Evolutionary conservation across 2,888 invertebrate genomes (phyloP).

Genomic region (Limnephilus auricula): DNA sequence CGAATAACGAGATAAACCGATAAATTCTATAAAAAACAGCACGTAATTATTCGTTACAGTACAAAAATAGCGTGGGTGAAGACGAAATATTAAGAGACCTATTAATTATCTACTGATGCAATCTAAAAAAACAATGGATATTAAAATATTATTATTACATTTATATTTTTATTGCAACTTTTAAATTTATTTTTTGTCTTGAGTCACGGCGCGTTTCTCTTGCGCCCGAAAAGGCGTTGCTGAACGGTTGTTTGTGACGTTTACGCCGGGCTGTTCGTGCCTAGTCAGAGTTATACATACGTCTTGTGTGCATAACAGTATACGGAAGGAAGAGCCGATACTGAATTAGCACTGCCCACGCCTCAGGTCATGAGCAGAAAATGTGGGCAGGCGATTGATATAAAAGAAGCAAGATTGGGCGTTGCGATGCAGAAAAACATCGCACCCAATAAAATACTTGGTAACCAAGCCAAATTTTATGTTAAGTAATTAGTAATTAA

Average conservation of each 20-base stretch:
- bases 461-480: background rate
- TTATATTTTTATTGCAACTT: background rate
- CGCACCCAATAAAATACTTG: background rate
- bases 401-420: background rate
- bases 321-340: slow-evolving; percentile 44
- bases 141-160: background rate
- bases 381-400: slow-evolving; percentile 24
- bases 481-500: background rate
- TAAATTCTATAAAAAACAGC: background rate
- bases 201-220: slow-evolving; percentile 30
- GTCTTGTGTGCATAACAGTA: background rate
- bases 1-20: background rate
- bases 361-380: slow-evolving; percentile 6
- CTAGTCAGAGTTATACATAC: background rate
- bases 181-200: background rate
- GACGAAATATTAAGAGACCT: background rate
- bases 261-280: slow-evolving; percentile 3
- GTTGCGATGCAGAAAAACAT: background rate
- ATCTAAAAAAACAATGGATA: background rate
- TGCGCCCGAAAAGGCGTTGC: slow-evolving; percentile 38
- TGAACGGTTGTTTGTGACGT: slow-evolving; percentile 22
- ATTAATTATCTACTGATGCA: background rate
- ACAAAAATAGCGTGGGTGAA: background rate
- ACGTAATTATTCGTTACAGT: background rate
- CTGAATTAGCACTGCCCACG: slow-evolving; percentile 47